Evolutionary conservation across 2,113 vertebrate genomes (phyloP).

Genomic region (Myiopsitta monachus): DNA sequence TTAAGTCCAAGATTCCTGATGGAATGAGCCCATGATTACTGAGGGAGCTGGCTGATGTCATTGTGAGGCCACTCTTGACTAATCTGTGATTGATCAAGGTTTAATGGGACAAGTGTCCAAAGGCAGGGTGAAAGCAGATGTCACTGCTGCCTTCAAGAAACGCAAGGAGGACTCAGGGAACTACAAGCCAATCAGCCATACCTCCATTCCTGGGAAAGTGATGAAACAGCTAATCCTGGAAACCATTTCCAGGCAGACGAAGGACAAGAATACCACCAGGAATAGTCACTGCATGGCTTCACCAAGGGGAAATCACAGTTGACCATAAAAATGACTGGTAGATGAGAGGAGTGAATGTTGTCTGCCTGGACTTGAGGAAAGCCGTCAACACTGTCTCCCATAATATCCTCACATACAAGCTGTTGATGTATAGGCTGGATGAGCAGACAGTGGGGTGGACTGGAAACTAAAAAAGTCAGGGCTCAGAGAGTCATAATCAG

Average conservation of each 20-base stretch:
- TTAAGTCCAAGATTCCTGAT: not conserved
- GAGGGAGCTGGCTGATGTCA: not conserved
- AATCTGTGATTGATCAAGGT: not conserved
- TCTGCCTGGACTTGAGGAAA: not conserved
- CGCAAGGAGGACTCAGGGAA: not conserved
- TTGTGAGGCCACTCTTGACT: not conserved
- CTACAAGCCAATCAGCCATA: not conserved
- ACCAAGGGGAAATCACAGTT: not conserved
- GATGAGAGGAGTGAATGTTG: not conserved
- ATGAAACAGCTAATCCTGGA: not conserved
- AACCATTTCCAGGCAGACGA: not conserved
- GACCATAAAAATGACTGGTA: not conserved
- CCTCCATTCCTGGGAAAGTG: not conserved
- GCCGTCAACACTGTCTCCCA: not conserved
- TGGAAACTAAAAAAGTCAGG: not conserved
- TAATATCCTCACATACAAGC: not conserved
- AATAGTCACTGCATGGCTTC: not conserved
- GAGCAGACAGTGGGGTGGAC: not conserved
- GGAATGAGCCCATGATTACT: not conserved
- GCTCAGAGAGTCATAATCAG: not conserved
- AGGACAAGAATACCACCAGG: not conserved
- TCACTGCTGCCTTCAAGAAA: not conserved
- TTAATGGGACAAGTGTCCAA: not conserved
- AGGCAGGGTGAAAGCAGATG: not conserved
- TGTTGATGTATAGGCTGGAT: not conserved